Evolutionary conservation across 2,113 vertebrate species (phyloP).

Genomic region (Propithecus coquereli): DNA sequence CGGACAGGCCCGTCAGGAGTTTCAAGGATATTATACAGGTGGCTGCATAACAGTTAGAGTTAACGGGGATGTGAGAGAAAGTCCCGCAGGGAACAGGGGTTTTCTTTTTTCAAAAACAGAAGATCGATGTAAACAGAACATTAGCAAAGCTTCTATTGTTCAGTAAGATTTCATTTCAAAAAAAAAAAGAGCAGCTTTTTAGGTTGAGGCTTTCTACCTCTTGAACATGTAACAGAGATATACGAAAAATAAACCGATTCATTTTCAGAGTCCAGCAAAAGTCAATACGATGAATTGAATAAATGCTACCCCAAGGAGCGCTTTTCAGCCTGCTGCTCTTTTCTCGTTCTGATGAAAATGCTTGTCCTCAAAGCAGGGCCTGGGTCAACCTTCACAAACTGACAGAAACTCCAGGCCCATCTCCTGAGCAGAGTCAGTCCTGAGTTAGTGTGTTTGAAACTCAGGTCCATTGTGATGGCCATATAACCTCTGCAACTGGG

Average conservation of each 20-base stretch:
- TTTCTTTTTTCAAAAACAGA: background rate
- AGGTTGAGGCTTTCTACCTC: background rate
- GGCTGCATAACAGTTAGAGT: background rate
- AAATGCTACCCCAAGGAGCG: background rate
- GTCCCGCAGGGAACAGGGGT: background rate
- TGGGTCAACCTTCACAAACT: background rate
- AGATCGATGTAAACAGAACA: background rate
- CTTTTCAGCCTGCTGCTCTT: background rate
- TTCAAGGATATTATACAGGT: slow-evolving; percentile 26
- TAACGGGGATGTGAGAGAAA: background rate
- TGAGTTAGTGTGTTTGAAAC: background rate
- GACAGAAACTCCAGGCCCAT: background rate
- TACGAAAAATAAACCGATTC: background rate
- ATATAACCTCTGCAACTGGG: background rate
- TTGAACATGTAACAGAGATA: background rate
- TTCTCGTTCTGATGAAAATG: background rate
- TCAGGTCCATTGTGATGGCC: background rate
- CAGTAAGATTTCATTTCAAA: background rate
- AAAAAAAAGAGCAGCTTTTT: background rate
- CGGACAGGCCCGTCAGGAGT: background rate
- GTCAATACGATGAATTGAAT: background rate
- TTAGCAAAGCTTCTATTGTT: slow-evolving; percentile 8
- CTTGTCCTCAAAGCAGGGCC: background rate
- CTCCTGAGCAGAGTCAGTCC: background rate
- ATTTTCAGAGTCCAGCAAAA: background rate